A percentile compares a stretch with the other conserved stretches of the same genome.
Conservation (phyloP, 1,140 invertebrate genomes). For the Akabosia matsudoensis region DNA sequence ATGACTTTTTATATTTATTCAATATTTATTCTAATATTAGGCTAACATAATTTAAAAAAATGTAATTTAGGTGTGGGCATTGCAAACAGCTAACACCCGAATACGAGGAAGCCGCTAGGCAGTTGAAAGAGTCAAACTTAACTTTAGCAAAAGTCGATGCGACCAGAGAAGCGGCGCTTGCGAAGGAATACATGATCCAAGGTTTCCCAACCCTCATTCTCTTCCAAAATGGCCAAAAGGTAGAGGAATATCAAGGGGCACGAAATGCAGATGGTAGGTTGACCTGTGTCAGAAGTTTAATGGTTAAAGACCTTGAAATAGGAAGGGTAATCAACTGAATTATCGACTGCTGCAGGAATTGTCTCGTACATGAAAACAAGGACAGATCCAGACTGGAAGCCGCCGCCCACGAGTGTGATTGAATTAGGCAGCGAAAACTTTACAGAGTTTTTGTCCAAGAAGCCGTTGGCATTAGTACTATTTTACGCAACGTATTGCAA, state of each 20-base stretch:
- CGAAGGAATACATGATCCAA: conserved; percentile 50
- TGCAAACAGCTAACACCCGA: conserved; percentile 51
- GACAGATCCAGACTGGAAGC: conserved; percentile 56
- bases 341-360: too few relatives aligned
- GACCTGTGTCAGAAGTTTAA: not conserved
- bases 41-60: not conserved
- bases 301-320: too few relatives aligned
- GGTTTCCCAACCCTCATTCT: conserved; percentile 56
- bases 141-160: conserved; percentile 57
- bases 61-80: conserved; percentile 53
- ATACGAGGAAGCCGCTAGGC: conserved; percentile 50
- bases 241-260: conserved; percentile 54
- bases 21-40: too few relatives aligned
- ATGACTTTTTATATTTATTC: not conserved
- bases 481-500: conserved; percentile 63
- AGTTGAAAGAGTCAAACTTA: conserved; percentile 50
- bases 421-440: conserved; percentile 59
- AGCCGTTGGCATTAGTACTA: conserved; percentile 59
- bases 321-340: too few relatives aligned
- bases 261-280: conserved; percentile 51
- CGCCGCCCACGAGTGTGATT: conserved; percentile 59
- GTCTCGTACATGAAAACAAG: conserved; percentile 56
- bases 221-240: conserved; percentile 52
- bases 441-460: conserved; percentile 53
- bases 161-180: conserved; percentile 54